These are phyloP conservation scores for Paramormyrops kingsleyae DNA, from an alignment of 2,113 vertebrate genomes.

Conservation along the genomic window DNA sequence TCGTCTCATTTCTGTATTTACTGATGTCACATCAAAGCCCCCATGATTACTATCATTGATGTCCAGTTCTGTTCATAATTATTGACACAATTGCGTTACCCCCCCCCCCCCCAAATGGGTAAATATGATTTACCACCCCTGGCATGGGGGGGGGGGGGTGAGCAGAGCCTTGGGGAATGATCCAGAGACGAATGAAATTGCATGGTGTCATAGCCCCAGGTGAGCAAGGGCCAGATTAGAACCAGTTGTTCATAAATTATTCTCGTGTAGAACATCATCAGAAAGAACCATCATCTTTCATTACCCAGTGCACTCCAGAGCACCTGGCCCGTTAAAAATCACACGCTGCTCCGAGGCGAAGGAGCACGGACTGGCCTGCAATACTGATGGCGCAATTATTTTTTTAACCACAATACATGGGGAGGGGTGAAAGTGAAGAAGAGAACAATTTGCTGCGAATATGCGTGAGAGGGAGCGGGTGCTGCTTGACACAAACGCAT, in stretches of 20 bases:
- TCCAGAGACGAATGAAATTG: constrained; percentile 39
- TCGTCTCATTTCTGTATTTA: not conserved
- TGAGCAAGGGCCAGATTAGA: constrained; percentile 36
- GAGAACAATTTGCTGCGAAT: constrained; percentile 16
- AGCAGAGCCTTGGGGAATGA: not conserved
- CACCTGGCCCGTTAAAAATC: constrained; percentile 26
- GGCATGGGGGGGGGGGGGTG: too few relatives aligned
- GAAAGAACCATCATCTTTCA: constrained; percentile 38
- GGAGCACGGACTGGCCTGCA: not conserved
- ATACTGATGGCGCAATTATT: constrained; percentile 30
- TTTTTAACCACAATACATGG: constrained; percentile 23
- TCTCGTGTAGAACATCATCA: constrained; percentile 41
- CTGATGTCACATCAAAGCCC: not conserved
- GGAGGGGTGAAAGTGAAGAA: constrained; percentile 16
- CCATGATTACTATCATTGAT: not conserved
- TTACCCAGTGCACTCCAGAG: constrained; percentile 23
- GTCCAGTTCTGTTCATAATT: not conserved
- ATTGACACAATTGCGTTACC: not conserved
- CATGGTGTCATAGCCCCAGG: constrained; percentile 32
- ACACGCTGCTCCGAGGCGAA: constrained; percentile 23
- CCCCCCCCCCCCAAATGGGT: not conserved
- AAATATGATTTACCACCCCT: too few relatives aligned
- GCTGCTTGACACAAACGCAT: not conserved
- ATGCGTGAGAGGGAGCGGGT: not conserved
- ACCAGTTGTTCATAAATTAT: constrained; percentile 49